A percentile compares a stretch with the other conserved stretches of the same genome.
Conservation (phyloP, 2,113 vertebrate genomes). For the Monopterus albus region DNA sequence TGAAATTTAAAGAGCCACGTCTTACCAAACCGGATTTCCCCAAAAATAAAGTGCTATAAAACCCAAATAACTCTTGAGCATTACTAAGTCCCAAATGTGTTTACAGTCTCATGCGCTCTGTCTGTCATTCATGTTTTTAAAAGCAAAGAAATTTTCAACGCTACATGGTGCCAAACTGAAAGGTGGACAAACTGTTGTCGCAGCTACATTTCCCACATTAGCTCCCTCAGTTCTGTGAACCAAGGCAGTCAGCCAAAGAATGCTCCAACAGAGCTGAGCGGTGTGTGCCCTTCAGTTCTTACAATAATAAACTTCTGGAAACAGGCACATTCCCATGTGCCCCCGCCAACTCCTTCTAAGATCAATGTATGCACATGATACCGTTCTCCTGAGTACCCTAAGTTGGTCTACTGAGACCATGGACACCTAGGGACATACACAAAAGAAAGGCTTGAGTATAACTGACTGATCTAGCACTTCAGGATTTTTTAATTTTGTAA, state of each 20-base stretch:
- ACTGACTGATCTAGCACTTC: neutral
- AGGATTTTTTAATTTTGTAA: neutral
- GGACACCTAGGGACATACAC: no score
- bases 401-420: no score
- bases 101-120: neutral
- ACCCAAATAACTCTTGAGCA: conserved; percentile 24
- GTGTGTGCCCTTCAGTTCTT: conserved; percentile 14
- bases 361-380: neutral
- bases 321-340: neutral
- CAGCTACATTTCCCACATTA: conserved; percentile 31
- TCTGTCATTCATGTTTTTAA: conserved; percentile 31
- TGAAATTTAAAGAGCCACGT: neutral
- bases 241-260: conserved; percentile 25
- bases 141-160: conserved; percentile 25
- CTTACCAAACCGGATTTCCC: conserved; percentile 60
- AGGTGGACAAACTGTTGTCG: conserved; percentile 28
- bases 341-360: neutral
- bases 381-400: no score
- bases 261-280: neutral
- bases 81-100: conserved; percentile 9
- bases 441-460: neutral
- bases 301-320: conserved; percentile 55
- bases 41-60: conserved; percentile 53
- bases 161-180: conserved; percentile 52
- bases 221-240: conserved; percentile 22